These are phyloP conservation scores for Stichodactyla helianthus DNA, from an alignment of 64 coral and sea anemone genomes.

Conservation along the genomic window DNA sequence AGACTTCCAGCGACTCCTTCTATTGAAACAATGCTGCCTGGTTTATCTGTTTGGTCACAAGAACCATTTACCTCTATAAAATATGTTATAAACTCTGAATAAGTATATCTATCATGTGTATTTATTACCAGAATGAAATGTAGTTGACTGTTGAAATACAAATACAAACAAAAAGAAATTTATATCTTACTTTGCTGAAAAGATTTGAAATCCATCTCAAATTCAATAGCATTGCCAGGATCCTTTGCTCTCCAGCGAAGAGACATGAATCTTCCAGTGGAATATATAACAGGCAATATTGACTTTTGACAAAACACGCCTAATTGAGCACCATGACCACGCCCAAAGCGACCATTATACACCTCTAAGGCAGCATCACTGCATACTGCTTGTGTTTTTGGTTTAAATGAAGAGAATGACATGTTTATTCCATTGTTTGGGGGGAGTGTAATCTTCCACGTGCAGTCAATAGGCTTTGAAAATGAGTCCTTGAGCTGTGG, in stretches of 20 bases:
- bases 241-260: slow-evolving; percentile 25
- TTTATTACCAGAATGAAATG: no score
- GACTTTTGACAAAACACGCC: slow-evolving; percentile 6
- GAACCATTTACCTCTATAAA: slow-evolving; percentile 17
- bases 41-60: neutral
- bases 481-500: neutral
- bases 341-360: slow-evolving; percentile 11
- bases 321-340: slow-evolving; percentile 21
- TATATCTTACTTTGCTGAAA: slow-evolving; percentile 1
- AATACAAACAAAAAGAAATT: neutral
- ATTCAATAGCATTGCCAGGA: neutral
- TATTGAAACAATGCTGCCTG: neutral
- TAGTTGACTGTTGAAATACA: no score
- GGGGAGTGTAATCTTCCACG: slow-evolving; percentile 30
- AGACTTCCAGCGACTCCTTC: slow-evolving; percentile 12
- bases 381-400: neutral
- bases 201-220: slow-evolving; percentile 9
- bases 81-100: neutral
- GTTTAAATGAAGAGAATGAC: slow-evolving; percentile 2
- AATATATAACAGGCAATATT: neutral
- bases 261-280: slow-evolving; percentile 14
- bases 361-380: slow-evolving; percentile 21
- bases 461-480: slow-evolving; percentile 11
- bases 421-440: slow-evolving; percentile 19
- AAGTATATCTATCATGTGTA: no score